A percentile compares a stretch with the other conserved stretches of the same genome.
Evolutionary conservation across 2,888 invertebrate genomes (phyloP).

Genomic region (Agelastica alni): DNA sequence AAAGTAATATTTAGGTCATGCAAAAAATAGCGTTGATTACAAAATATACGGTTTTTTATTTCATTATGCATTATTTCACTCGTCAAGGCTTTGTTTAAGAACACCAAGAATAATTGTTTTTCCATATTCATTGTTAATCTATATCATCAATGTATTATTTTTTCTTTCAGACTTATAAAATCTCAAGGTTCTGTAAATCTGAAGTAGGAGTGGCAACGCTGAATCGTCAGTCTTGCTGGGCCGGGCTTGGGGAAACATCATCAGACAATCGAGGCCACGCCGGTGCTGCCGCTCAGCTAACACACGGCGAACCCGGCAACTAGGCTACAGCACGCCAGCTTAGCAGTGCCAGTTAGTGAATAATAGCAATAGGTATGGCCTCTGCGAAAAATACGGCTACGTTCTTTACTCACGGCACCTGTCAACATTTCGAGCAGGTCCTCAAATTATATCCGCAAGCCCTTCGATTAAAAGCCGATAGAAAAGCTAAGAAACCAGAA

Average conservation of each 20-base stretch:
- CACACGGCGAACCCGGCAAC: conserved; percentile 34
- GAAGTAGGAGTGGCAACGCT: conserved; percentile 34
- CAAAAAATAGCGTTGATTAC: too few relatives aligned
- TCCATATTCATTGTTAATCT: neutral
- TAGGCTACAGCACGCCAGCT: conserved; percentile 43
- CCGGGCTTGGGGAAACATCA: conserved; percentile 53
- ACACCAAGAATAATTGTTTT: too few relatives aligned
- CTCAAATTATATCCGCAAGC: conserved; percentile 91
- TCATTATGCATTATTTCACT: too few relatives aligned
- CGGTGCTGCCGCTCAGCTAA: conserved; percentile 45
- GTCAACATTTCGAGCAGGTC: conserved; percentile 85
- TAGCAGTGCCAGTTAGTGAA: conserved; percentile 44
- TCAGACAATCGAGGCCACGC: conserved; percentile 51
- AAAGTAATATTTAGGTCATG: too few relatives aligned
- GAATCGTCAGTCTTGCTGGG: conserved; percentile 54
- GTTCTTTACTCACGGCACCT: conserved; percentile 90
- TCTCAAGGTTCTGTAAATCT: neutral
- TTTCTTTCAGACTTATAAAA: neutral
- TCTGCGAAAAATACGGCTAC: conserved; percentile 76
- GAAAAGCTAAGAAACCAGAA: conserved; percentile 89
- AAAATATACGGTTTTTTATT: too few relatives aligned
- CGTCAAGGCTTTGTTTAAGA: too few relatives aligned
- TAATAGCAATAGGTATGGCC: conserved; percentile 49
- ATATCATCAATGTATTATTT: neutral
- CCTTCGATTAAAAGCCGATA: conserved; percentile 86